Evolutionary conservation across 2,113 vertebrate genomes (phyloP), one percentile per base, ranked within the genome.

Genomic region (Carollia perspicillata): DNA sequence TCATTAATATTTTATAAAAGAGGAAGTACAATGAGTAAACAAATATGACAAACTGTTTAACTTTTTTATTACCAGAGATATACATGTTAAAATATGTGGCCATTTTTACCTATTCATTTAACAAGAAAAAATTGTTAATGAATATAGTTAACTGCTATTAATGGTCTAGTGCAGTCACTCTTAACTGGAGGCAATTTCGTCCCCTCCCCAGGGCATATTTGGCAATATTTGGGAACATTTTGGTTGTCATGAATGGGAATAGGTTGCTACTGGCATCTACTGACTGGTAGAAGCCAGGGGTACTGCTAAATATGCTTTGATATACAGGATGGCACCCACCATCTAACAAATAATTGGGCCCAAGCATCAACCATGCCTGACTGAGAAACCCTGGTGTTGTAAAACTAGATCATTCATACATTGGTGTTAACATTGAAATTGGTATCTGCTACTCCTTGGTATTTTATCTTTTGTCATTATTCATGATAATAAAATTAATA

Each of bases 1-100:
- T 90, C 40, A 75, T 86, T 90, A 78, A 44, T 7, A 86, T 81
- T 96, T 81, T 87, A 83, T 96, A 53, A 93, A 81, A 81, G 30
- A 22, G 5, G 69, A 95, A 90, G 33, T 79, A 40, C 33, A 74
- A 35, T 69, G 78, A 92, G 20, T 55, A 72, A 79, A 68, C 6
- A 95, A 72, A 84, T 5, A 49, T 84, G 30, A 55, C 30, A 68
- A 65, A 79, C 13, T 91, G 11, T 88, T 92, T 89, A 78, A 71
- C 51, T 71, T 90, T 58, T 79, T 42, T 84, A 33, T 94, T 83
- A 63, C 11, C 35, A 92, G 23, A 92, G 78, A 37, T 90, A 84
- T 66, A 65, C 40, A 72, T 71, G 30, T 72, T 74, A 80, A 91
- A 81, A 69, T 80, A 66, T 80, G 18, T 89, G n/a, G 12, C 35